phyloP scores from a whole-genome alignment of 2,797 vertebrate species.

The Florisuga fusca region DNA sequence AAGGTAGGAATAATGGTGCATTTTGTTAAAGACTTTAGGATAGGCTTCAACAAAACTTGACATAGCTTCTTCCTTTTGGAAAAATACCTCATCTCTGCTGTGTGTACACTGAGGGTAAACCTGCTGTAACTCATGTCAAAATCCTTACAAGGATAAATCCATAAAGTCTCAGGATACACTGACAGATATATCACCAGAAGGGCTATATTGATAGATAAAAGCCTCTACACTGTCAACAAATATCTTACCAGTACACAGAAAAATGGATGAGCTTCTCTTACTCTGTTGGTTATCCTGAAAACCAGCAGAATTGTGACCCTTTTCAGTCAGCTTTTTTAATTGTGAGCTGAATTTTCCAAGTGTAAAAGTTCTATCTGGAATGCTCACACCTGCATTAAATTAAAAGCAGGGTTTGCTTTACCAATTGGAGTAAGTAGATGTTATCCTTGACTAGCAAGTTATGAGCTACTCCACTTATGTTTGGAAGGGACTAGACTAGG shows the following conservation, averaged over 20 bases:
- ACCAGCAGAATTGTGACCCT: not conserved
- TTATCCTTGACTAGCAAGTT: not conserved
- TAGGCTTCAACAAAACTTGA: not conserved
- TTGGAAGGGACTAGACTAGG: not conserved
- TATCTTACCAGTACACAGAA: not conserved
- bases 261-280: slow-evolving; percentile 58
- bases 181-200: not conserved
- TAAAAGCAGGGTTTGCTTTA: not conserved
- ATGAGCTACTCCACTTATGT: not conserved
- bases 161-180: slow-evolving; percentile 51
- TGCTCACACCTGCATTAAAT: not conserved
- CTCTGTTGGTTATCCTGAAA: slow-evolving; percentile 27
- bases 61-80: not conserved
- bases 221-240: slow-evolving; percentile 41
- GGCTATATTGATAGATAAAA: slow-evolving; percentile 59
- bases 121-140: slow-evolving; percentile 52
- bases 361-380: not conserved
- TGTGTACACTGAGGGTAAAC: slow-evolving; percentile 10
- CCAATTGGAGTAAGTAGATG: not conserved
- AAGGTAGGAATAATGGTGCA: not conserved
- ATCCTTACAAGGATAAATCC: slow-evolving; percentile 51
- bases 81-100: not conserved
- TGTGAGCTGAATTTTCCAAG: not conserved
- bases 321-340: slow-evolving; percentile 38
- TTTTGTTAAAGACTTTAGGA: slow-evolving; percentile 22